Percentiles rank a stretch among this genome's conserved stretches.
These are phyloP conservation scores for Pipistrellus pygmaeus DNA, from an alignment of 2,797 vertebrate species.

Conservation along the genomic window DNA sequence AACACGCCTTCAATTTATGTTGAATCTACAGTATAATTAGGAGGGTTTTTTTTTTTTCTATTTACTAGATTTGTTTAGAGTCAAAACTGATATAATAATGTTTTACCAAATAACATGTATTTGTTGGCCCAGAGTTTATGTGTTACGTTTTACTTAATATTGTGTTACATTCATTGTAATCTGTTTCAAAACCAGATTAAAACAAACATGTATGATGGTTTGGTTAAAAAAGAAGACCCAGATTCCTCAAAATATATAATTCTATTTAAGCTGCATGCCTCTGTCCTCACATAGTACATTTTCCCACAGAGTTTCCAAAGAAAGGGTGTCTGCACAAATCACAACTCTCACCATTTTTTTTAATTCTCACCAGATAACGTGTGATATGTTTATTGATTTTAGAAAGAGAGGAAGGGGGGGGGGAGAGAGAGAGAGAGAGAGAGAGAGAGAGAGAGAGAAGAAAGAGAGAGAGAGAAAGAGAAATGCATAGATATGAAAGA, in stretches of 20 bases:
- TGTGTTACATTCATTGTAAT: constrained; percentile 43
- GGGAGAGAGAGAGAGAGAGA: too few species aligned
- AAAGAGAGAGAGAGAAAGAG: too few species aligned
- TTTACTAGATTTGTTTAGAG: constrained; percentile 70
- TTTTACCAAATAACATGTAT: background rate
- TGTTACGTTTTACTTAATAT: constrained; percentile 65
- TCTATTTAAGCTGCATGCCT: too few species aligned
- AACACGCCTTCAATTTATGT: constrained; percentile 55
- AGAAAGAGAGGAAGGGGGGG: too few species aligned
- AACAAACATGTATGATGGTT: constrained; percentile 12
- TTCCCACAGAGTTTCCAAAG: too few species aligned
- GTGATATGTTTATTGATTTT: too few species aligned
- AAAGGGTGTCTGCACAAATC: too few species aligned
- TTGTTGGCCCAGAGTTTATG: constrained; percentile 44
- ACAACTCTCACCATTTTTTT: too few species aligned
- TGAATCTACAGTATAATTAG: constrained; percentile 60
- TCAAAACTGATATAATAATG: constrained; percentile 14
- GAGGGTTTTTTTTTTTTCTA: constrained; percentile 61
- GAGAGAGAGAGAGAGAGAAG: too few species aligned
- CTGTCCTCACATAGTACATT: too few species aligned
- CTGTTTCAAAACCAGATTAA: constrained; percentile 55
- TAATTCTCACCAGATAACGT: too few species aligned
- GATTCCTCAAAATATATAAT: background rate
- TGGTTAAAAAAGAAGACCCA: constrained; percentile 47
- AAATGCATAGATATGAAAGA: too few species aligned